Evolutionary conservation across 2,113 vertebrate genomes (phyloP), one percentile per base, ranked within the genome.

Genomic region (Amblyopsis rosae): DNA sequence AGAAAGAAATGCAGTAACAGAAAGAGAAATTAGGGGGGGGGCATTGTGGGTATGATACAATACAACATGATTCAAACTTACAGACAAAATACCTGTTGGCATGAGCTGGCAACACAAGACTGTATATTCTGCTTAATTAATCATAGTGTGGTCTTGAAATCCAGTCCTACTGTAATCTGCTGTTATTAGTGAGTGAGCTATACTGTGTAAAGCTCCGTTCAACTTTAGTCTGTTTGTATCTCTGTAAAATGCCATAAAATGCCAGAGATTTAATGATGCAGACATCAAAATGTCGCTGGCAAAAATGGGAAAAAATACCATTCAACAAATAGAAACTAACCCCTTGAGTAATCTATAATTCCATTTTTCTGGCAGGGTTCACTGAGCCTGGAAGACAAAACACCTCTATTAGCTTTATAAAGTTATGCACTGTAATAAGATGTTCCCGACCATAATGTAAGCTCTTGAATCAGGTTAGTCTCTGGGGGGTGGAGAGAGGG

Each of bases 381-480:
- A 48, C 64, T 67, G 19, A 51, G 74, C 79, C 72, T 61, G 49
- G 1, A 56, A 1, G 32, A 63, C 47, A 11, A 66, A 82, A 75
- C 51, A 13, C 60, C 57, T 68, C 66, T 72, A 76, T 70, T 11
- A 58, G 63, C 17, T 57, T 61, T 8, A 62, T 67, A 48, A 62
- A 75, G 75, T 75, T 51, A 76, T 8, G 12, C 78, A 64, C 70
- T 64, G 73, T 66, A 8, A 62, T 70, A 49, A 72, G 60, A 64
- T 65, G 57, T 65, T 82, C 65, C 62, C 6, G 15, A 11, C 41
- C 33, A 71, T 49, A 59, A 45, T 76, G 81, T 82, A 71, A 74
- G 67, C 55, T 75, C 62, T 67, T 74, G 77, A 84, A 83, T 79
- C 70, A 77, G 70, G 67, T 81, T 72, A 58, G 55, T 12, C 72